Conservation (phyloP, 2,888 invertebrate species). For the Pimpla rufipes region DNA sequence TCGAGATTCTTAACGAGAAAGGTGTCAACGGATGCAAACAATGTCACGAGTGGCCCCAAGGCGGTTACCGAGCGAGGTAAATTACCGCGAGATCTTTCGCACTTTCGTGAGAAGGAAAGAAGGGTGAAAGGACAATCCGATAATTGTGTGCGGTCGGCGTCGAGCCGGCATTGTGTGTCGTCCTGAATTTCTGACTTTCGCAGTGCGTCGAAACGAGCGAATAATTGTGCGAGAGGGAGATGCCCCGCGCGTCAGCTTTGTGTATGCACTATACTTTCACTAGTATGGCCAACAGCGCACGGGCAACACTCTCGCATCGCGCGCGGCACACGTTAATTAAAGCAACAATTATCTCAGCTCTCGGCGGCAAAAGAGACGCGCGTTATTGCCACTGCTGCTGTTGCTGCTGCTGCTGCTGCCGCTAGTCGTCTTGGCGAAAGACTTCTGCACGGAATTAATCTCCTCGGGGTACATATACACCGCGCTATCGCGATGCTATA, state of each 20-base stretch:
- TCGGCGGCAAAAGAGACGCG: constrained; percentile 59
- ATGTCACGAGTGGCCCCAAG: neutral
- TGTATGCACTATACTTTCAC: constrained; percentile 60
- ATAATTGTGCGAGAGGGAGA: constrained; percentile 44
- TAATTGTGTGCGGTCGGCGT: constrained; percentile 4
- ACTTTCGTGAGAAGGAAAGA: constrained; percentile 19
- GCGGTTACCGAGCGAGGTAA: neutral
- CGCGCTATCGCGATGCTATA: constrained; percentile 51
- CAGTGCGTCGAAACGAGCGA: constrained; percentile 39
- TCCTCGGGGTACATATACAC: constrained; percentile 27
- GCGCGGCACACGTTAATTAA: constrained; percentile 65
- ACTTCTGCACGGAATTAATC: constrained; percentile 59
- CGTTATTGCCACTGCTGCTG: constrained; percentile 49
- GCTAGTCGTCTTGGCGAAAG: constrained; percentile 48
- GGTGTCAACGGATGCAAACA: neutral
- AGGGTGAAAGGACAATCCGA: constrained; percentile 21
- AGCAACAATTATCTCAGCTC: constrained; percentile 68
- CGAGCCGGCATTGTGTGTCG: constrained; percentile 20
- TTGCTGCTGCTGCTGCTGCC: constrained; percentile 27
- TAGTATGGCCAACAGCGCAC: constrained; percentile 40
- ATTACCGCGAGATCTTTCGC: neutral
- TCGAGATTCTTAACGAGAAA: neutral
- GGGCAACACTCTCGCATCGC: constrained; percentile 43
- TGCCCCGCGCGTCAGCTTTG: constrained; percentile 11
- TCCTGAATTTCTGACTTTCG: constrained; percentile 64